These are phyloP conservation scores for Emys orbicularis DNA, from an alignment of 2,797 vertebrate species.

Conservation along the genomic window DNA sequence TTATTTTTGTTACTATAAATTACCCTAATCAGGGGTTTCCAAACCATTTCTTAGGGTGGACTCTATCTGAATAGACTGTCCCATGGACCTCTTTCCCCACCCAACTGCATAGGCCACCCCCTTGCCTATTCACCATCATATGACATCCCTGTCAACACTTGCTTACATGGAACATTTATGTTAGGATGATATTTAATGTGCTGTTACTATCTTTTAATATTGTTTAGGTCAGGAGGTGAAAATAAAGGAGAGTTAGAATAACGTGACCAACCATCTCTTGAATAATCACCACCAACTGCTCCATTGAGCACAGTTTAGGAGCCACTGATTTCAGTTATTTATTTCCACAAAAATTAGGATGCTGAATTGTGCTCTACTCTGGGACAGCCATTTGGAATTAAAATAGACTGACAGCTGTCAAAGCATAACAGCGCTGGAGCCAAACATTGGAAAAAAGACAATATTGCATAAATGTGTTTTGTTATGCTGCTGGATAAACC, in stretches of 20 bases:
- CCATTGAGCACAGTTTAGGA: not conserved
- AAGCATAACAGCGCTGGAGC: slow-evolving; percentile 55
- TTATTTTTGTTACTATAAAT: not conserved
- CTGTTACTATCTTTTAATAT: not conserved
- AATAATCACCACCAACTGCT: slow-evolving; percentile 9
- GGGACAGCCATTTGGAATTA: slow-evolving; percentile 38
- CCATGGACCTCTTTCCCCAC: not conserved
- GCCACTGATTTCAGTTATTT: slow-evolving; percentile 48
- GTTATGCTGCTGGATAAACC: slow-evolving; percentile 59
- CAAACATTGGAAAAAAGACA: slow-evolving; percentile 63
- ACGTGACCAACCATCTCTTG: not conserved
- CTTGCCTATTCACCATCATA: not conserved
- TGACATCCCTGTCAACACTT: not conserved
- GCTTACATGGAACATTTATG: not conserved
- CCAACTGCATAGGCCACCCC: too few species aligned
- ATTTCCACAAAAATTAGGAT: slow-evolving; percentile 38
- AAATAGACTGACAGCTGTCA: slow-evolving; percentile 17
- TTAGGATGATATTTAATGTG: not conserved
- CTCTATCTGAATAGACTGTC: not conserved
- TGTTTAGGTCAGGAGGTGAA: not conserved
- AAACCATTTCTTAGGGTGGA: not conserved
- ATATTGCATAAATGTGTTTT: slow-evolving; percentile 66
- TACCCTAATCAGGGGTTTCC: not conserved
- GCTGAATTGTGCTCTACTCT: slow-evolving; percentile 16
- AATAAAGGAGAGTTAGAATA: not conserved